phyloP scores from a whole-genome alignment of 2,113 vertebrate species.

The Mionectes macconnelli region DNA sequence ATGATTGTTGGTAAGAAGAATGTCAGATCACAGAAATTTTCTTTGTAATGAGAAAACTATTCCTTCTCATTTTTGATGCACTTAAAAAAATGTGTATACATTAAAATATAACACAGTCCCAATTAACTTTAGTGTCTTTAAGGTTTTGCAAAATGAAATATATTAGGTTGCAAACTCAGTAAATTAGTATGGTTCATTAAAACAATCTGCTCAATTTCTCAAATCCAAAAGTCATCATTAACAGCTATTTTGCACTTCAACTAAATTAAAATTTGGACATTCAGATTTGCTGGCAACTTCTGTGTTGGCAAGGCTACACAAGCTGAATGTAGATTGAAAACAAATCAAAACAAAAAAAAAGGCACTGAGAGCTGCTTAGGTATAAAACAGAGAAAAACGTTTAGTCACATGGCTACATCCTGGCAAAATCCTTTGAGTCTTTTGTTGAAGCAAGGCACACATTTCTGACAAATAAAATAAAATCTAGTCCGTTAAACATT shows the following conservation, averaged over 20 bases:
- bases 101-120: background rate
- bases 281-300: background rate
- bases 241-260: background rate
- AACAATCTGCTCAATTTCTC: background rate
- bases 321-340: background rate
- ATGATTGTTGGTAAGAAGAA: background rate
- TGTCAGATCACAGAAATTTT: background rate
- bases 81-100: background rate
- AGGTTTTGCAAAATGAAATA: background rate
- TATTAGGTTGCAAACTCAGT: background rate
- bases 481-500: background rate
- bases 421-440: background rate
- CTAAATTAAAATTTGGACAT: background rate
- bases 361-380: background rate
- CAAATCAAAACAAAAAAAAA: background rate
- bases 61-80: background rate
- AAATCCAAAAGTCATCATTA: background rate
- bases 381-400: background rate
- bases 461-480: background rate
- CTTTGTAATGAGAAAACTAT: background rate
- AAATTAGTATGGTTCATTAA: background rate
- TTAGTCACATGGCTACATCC: background rate
- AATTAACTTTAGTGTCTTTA: background rate
- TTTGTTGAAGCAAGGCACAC: background rate
- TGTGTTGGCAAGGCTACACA: background rate